phyloP scores from a whole-genome alignment of 2,797 vertebrate species.

The Clarias laeviceps region DNA sequence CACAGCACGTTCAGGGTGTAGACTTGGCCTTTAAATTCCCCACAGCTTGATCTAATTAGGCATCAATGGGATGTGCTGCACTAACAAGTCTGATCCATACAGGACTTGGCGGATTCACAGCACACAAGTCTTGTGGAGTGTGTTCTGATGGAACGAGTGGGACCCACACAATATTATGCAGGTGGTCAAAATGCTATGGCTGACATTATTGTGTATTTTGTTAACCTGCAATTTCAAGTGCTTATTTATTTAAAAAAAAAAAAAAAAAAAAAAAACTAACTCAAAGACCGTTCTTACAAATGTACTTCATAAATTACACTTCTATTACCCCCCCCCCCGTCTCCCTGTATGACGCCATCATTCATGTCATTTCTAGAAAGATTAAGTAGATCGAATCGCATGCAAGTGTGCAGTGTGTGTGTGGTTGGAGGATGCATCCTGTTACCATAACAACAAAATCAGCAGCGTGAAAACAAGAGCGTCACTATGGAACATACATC shows the following conservation, averaged over 20 bases:
- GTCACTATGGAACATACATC: neutral
- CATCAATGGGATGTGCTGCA: too few relatives aligned
- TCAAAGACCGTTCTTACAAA: neutral
- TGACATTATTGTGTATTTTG: neutral
- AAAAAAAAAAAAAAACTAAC: neutral
- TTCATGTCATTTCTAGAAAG: neutral
- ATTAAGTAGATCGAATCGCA: constrained; percentile 28
- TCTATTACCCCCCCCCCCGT: too few relatives aligned
- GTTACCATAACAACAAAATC: constrained; percentile 50
- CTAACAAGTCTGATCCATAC: too few relatives aligned
- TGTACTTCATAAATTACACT: too few relatives aligned
- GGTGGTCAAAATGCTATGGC: neutral
- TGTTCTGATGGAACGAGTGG: too few relatives aligned
- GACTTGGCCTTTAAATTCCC: too few relatives aligned
- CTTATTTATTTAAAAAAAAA: neutral
- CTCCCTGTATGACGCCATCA: neutral
- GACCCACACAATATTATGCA: too few relatives aligned
- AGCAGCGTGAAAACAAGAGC: constrained; percentile 42
- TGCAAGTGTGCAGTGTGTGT: constrained; percentile 28
- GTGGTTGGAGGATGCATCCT: constrained; percentile 25
- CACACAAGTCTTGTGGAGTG: too few relatives aligned
- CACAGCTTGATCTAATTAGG: too few relatives aligned
- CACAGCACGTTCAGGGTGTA: too few relatives aligned
- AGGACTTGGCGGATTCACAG: too few relatives aligned
- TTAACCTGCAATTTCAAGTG: neutral